A percentile compares a stretch with the other conserved stretches of the same genome.
These are phyloP conservation scores for Scomber scombrus DNA, from an alignment of 2,113 vertebrate genomes.

Conservation along the genomic window DNA sequence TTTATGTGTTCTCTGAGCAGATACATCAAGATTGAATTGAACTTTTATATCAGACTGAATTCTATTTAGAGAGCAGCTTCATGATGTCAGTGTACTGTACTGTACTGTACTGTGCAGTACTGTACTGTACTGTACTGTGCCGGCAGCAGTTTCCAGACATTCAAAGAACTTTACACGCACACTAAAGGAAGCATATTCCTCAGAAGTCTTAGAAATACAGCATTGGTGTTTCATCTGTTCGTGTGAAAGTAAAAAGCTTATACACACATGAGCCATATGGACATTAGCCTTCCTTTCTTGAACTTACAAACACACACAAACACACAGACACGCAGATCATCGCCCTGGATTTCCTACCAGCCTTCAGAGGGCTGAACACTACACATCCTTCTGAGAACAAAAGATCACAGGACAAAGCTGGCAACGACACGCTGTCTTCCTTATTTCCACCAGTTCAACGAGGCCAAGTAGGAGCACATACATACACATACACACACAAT, in stretches of 20 bases:
- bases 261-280: constrained; percentile 18
- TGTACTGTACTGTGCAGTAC: neutral
- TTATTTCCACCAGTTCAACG: constrained; percentile 56
- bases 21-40: too few species aligned
- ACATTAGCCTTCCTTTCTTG: constrained; percentile 33
- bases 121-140: neutral
- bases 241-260: constrained; percentile 15
- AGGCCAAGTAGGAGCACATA: constrained; percentile 24
- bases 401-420: constrained; percentile 56
- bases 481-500: constrained; percentile 47
- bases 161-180: neutral
- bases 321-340: constrained; percentile 6
- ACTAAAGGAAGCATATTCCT: neutral
- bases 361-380: constrained; percentile 4
- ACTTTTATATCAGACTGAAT: too few species aligned
- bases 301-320: constrained; percentile 10
- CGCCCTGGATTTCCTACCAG: constrained; percentile 40
- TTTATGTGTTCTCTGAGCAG: too few species aligned
- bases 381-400: constrained; percentile 55
- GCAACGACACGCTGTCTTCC: constrained; percentile 49
- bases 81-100: too few species aligned
- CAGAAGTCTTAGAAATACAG: neutral
- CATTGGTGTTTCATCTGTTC: neutral
- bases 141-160: neutral
- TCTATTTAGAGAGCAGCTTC: too few species aligned